Conservation (phyloP, 2,888 invertebrate species). For the Itoplectis maculator region DNA sequence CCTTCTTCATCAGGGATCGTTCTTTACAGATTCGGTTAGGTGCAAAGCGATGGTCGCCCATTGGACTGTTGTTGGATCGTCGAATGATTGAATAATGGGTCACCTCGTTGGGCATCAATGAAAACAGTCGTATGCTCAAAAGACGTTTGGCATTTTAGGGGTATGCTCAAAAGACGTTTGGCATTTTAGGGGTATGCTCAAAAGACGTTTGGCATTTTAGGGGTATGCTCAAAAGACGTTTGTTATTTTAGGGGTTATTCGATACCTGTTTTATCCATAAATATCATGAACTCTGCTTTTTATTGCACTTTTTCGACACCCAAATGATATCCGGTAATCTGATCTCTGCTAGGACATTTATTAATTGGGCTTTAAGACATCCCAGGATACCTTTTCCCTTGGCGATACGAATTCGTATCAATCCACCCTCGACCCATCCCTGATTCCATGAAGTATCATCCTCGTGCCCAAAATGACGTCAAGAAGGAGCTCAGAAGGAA, state of each 20-base stretch:
- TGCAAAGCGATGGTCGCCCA: constrained; percentile 24
- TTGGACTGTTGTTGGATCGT: constrained; percentile 25
- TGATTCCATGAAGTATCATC: background rate
- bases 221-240: background rate
- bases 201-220: background rate
- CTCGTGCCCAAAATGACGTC: background rate
- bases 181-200: background rate
- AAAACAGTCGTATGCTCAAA: background rate
- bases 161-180: background rate
- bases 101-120: background rate
- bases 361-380: background rate
- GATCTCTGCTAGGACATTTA: background rate
- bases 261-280: no score
- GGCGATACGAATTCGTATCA: background rate
- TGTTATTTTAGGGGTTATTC: background rate
- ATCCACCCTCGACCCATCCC: background rate
- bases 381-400: background rate
- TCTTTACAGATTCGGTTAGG: constrained; percentile 43
- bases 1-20: constrained; percentile 54
- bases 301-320: background rate
- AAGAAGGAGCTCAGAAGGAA: constrained; percentile 37
- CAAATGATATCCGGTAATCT: background rate
- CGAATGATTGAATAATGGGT: constrained; percentile 36
- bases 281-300: no score
- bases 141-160: background rate